Percentiles rank a stretch among this genome's conserved stretches.
These are phyloP conservation scores for Epinephelus malabaricus DNA, from an alignment of 2,797 vertebrate species.

Conservation along the genomic window DNA sequence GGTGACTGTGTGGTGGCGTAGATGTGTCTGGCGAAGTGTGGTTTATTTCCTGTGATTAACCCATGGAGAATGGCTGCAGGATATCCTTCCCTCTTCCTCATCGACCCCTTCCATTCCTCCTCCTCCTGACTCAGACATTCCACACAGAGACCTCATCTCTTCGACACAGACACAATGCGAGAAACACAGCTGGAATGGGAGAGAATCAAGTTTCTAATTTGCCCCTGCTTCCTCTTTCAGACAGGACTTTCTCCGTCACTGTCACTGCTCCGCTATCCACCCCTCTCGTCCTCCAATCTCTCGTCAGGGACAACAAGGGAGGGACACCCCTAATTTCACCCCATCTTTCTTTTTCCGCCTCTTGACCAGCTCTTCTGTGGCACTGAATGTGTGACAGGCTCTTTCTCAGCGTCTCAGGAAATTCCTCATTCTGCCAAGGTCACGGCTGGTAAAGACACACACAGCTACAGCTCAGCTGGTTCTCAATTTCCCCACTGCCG, in stretches of 20 bases:
- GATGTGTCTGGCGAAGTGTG: constrained; percentile 67
- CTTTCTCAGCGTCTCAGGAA: constrained; percentile 71
- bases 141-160: constrained; percentile 67
- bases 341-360: constrained; percentile 21
- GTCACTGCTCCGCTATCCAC: constrained; percentile 31
- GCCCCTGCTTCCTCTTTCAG: constrained; percentile 50
- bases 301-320: constrained; percentile 22
- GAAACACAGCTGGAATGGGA: constrained; percentile 17
- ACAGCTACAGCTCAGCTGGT: constrained; percentile 54
- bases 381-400: constrained; percentile 59
- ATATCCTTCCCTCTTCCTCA: constrained; percentile 75
- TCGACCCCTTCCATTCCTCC: constrained; percentile 52
- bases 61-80: constrained; percentile 77
- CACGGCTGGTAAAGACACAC: constrained; percentile 64
- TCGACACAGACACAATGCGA: constrained; percentile 40
- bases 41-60: constrained; percentile 83
- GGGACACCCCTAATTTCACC: constrained; percentile 41
- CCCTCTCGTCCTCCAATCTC: constrained; percentile 41
- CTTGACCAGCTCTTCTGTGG: constrained; percentile 50
- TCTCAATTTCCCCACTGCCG: constrained; percentile 53
- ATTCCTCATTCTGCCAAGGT: constrained; percentile 74
- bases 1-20: constrained; percentile 59
- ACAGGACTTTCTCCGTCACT: constrained; percentile 44
- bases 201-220: constrained; percentile 51
- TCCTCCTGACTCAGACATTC: constrained; percentile 83